Base-by-base conservation (phyloP, 2,113 vertebrate genomes). In the Spheniscus mendiculus region DNA sequence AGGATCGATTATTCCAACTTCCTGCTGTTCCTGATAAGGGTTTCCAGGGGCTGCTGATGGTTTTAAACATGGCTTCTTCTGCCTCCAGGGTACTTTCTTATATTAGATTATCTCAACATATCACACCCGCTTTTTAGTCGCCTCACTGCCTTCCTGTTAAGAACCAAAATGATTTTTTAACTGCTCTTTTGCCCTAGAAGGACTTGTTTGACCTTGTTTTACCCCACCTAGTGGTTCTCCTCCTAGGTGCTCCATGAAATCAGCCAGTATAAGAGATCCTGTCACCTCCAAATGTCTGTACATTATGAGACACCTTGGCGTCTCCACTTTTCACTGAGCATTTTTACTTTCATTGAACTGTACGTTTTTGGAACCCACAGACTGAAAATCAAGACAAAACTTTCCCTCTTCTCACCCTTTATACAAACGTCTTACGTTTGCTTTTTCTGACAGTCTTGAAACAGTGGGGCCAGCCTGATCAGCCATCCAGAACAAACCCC, bases 31-130 rank as follows among this genome's bases (percentile, higher is more conserved):
- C 93, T 40, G 56, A 93, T 93, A 87, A 96, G 66, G 61, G 25
- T 91, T 94, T 95, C 90, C 81, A 85, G 82, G 8, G 70, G 73
- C 91, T 94, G 91, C 77, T 76, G 91, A 45, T 79, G 87, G 65
- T 44, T 96, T 94, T 74, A 80, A 96, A 79, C 50, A 26, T 25
- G 87, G 72, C 69, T 95, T 23, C 95, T 87, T 53, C 83, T 94
- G 93, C 93, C 94, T 96, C 87, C 83, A 93, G 94, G 89, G 89
- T 59, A 83, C 69, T 62, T 91, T 42, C 72, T 87, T 81, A 19
- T 38, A 92, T 96, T 87, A 91, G 72, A 95, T 91, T 96, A 96
- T 96, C 91, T 94, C 94, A 93, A 84, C 65, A 42, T 42, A 95
- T 87, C 96, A 82, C 87, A 87, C 91, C 89, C 70, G 8, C 81